Evolutionary conservation across 2,113 vertebrate genomes (phyloP).

Genomic region (Zosterops hypoxanthus): DNA sequence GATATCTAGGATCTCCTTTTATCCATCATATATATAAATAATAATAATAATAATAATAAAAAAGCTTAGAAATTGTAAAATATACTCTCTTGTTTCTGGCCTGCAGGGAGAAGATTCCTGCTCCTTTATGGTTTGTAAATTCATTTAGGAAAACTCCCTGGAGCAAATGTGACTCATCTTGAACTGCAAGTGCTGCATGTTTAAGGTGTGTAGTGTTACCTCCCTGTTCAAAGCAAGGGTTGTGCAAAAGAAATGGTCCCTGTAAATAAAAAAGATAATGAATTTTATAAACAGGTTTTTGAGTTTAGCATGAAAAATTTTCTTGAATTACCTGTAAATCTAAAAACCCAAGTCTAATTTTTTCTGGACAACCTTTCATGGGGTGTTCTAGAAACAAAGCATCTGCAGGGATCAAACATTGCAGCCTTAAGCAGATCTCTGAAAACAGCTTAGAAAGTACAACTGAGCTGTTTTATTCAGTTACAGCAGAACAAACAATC

Average conservation of each 20-base stretch:
- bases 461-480: neutral
- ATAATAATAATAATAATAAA: too few species aligned
- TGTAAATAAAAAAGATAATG: neutral
- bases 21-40: accelerated
- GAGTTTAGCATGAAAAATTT: neutral
- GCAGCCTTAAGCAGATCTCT: neutral
- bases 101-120: neutral
- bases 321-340: neutral
- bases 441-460: neutral
- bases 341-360: neutral
- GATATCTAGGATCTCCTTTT: neutral
- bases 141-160: neutral
- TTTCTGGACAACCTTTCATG: neutral
- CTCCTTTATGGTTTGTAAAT: neutral
- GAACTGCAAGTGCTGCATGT: neutral
- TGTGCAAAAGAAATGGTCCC: neutral
- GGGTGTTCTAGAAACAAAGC: neutral
- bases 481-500: neutral
- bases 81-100: neutral
- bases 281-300: neutral
- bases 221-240: neutral
- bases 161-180: neutral
- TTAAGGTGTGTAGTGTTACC: neutral
- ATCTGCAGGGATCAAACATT: neutral
- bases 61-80: neutral